Base-by-base conservation (phyloP, 2,797 vertebrate genomes). In the Esox masquinongy region DNA sequence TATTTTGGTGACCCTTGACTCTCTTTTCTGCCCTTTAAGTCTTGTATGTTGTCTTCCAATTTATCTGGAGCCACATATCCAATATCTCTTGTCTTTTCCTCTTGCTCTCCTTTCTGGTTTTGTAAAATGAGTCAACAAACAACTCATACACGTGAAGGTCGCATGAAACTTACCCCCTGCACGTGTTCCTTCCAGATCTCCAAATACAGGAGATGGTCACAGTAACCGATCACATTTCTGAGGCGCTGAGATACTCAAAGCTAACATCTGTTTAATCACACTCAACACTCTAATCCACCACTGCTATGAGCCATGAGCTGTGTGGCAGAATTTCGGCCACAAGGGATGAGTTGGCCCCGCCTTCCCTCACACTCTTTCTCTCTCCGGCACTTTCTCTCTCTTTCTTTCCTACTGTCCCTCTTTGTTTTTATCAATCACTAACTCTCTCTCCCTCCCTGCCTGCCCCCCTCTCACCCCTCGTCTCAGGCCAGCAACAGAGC, bases 231-330 rank as follows among this genome's bases (percentile, higher is more conserved):
- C 56, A 14, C 0, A 63, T 79, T 85, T 76, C 79, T 72, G 73
- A 76, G 72, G 78, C 77, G 81, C 70, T 79, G 75, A 83, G 78
- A 83, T 78, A 68, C 78, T 78, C 64, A 80, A 68, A 36, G 16
- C 77, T 63, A 74, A 56, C 74, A 76, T 80, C 73, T 79, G 73
- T 77, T 81, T 78, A 79, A 81, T 76, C 78, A 4, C 75, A 64
- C 72, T 79, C 61, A 68, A 63, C 75, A 61, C 75, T 50, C 51
- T 75, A 76, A 78, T 83, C 73, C 73, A 59, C 47, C 24, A 63
- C 31, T 47, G 64, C 71, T 49, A 72, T 67, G 70, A 36, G 70
- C 72, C 53, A 16, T 67, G 67, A 70, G 74, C 72, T 59, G 69
- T 68, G 72, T 80, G 75, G 43, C 67, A 75, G 79, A 70, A 79